Conservation (phyloP, 2,888 invertebrate species). For the Drosophila emarginata region DNA sequence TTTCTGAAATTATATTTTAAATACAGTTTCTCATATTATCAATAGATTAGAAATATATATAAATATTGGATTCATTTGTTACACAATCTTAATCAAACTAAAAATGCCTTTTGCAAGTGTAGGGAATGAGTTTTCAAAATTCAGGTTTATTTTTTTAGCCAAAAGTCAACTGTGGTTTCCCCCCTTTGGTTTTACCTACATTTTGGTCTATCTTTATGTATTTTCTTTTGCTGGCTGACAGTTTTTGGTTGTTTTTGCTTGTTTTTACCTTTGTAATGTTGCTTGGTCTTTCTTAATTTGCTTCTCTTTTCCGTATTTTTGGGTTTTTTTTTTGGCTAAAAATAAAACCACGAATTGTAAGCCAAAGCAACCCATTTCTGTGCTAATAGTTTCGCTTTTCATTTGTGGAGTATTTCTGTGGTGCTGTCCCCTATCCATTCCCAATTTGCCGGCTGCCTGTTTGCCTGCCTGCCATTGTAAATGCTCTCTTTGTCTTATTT, state of each 20-base stretch:
- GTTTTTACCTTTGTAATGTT: constrained; percentile 23
- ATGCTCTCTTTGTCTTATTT: constrained; percentile 2
- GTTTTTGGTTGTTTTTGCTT: constrained; percentile 35
- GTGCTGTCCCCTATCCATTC: constrained; percentile 23
- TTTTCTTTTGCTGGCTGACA: constrained; percentile 49
- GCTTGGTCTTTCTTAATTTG: constrained; percentile 30
- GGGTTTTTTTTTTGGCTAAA: constrained; percentile 36
- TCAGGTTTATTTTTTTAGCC: background rate
- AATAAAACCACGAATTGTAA: constrained; percentile 52
- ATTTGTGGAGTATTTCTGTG: constrained; percentile 45
- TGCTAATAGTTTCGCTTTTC: constrained; percentile 67
- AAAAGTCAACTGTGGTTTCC: background rate
- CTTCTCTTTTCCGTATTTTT: background rate
- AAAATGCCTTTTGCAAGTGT: background rate
- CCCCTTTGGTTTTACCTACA: constrained; percentile 32
- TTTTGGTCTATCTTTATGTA: constrained; percentile 43
- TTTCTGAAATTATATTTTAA: no score
- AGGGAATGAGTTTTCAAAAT: background rate
- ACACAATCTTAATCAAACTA: background rate
- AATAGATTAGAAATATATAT: background rate
- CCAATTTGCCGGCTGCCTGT: background rate
- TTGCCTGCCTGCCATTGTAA: constrained; percentile 17
- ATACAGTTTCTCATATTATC: no score
- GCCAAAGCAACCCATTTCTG: constrained; percentile 35
- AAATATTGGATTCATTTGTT: background rate